Percentiles rank a stretch among this genome's conserved stretches.
Evolutionary conservation across 2,113 vertebrate genomes (phyloP).

Genomic region (Suncus etruscus): DNA sequence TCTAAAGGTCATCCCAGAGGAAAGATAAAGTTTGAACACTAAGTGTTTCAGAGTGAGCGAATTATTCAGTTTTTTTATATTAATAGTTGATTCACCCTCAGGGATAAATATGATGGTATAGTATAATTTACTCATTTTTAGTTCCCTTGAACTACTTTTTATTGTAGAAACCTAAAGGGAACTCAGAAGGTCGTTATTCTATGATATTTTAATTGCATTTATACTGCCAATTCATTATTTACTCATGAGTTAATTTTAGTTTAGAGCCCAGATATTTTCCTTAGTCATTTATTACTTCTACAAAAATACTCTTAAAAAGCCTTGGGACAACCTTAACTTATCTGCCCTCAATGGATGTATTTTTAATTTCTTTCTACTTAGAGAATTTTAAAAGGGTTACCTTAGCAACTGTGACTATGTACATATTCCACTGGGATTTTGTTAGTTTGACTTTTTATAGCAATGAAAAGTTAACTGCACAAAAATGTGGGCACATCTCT

Average conservation of each 20-base stretch:
- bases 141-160: slow-evolving; percentile 62
- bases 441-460: slow-evolving; percentile 85
- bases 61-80: slow-evolving; percentile 58
- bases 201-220: slow-evolving; percentile 61
- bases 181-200: slow-evolving; percentile 18
- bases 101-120: slow-evolving; percentile 56
- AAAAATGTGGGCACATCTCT: slow-evolving; percentile 63
- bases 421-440: slow-evolving; percentile 83
- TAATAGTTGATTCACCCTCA: slow-evolving; percentile 66
- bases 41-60: slow-evolving; percentile 29
- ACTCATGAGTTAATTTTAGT: slow-evolving; percentile 53
- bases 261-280: slow-evolving; percentile 53
- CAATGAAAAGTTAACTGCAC: slow-evolving; percentile 67
- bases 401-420: slow-evolving; percentile 85
- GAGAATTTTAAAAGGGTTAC: slow-evolving; percentile 83
- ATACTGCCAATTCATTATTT: slow-evolving; percentile 62
- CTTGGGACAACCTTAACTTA: slow-evolving; percentile 78
- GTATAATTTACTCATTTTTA: slow-evolving; percentile 72
- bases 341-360: slow-evolving; percentile 75
- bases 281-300: slow-evolving; percentile 57
- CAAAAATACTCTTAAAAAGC: slow-evolving; percentile 62
- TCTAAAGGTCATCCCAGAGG: not conserved
- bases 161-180: slow-evolving; percentile 50
- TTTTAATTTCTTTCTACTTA: slow-evolving; percentile 78
- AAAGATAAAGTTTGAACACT: slow-evolving; percentile 54